These are phyloP conservation scores for Alfaro cultratus DNA, from an alignment of 2,797 vertebrate genomes.

Conservation along the genomic window DNA sequence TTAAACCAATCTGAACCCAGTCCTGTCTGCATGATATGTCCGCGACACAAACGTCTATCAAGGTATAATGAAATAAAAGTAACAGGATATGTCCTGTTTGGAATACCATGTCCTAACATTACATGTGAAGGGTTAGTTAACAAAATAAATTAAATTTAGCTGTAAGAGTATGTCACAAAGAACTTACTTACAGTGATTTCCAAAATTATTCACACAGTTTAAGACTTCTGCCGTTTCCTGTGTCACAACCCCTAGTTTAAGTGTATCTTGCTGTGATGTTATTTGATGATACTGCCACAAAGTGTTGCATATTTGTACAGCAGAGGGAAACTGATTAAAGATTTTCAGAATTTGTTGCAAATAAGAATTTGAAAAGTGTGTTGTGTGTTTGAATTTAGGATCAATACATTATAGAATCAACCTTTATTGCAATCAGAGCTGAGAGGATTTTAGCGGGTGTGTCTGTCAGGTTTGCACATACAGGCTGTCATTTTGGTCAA, in stretches of 20 bases:
- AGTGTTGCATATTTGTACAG: not conserved
- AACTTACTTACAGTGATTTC: not conserved
- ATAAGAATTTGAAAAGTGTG: not conserved
- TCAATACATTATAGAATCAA: not conserved
- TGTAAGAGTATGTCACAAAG: not conserved
- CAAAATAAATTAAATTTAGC: not conserved
- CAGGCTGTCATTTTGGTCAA: not conserved
- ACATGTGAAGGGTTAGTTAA: not conserved
- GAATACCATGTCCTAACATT: not conserved
- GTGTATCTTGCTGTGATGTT: not conserved
- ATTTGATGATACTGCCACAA: not conserved
- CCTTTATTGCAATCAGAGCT: not conserved
- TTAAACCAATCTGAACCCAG: constrained; percentile 5
- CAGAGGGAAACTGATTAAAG: not conserved
- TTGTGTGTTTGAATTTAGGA: not conserved
- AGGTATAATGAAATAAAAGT: not conserved
- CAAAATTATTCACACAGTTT: not conserved
- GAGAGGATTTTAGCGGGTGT: not conserved
- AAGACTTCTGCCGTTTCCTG: not conserved
- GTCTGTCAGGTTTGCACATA: not conserved
- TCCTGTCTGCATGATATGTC: not conserved
- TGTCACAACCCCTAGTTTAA: not conserved
- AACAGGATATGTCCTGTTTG: not conserved
- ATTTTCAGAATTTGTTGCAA: not conserved
- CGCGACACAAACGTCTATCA: not conserved